Conservation (phyloP, 1,140 invertebrate species). For the Agrilus planipennis region DNA sequence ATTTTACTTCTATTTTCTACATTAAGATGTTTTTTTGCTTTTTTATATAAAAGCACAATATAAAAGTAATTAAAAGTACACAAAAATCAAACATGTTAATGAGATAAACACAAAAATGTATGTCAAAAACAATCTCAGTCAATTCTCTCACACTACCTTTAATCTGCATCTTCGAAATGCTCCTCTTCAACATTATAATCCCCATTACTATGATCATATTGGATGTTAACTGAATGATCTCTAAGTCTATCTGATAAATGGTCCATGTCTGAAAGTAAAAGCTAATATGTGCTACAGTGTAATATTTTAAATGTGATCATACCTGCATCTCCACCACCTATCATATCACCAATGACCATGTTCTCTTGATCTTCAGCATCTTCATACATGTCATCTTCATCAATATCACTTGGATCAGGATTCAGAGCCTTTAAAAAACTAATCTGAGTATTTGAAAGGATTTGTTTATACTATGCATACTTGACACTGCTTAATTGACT, state of each 20-base stretch:
- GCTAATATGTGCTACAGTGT: not conserved
- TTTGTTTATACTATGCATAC: slow-evolving; percentile 24
- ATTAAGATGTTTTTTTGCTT: not conserved
- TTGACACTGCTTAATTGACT: slow-evolving; percentile 58
- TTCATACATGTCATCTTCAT: slow-evolving; percentile 27
- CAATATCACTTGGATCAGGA: slow-evolving; percentile 29
- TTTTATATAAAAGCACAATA: slow-evolving; percentile 1
- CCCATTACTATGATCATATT: slow-evolving; percentile 18
- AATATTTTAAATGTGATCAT: slow-evolving; percentile 2
- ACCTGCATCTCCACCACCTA: slow-evolving; percentile 26
- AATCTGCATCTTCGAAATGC: slow-evolving; percentile 32
- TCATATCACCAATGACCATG: slow-evolving; percentile 18
- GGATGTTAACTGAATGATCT: slow-evolving; percentile 17
- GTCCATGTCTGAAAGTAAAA: slow-evolving; percentile 18
- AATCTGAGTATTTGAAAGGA: not conserved
- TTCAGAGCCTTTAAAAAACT: slow-evolving; percentile 29
- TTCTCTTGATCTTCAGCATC: slow-evolving; percentile 19
- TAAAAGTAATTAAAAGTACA: not conserved
- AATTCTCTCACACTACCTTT: slow-evolving; percentile 11
- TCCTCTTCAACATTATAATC: slow-evolving; percentile 24
- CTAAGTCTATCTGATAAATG: slow-evolving; percentile 20
- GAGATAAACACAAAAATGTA: not conserved
- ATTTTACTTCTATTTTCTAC: not conserved
- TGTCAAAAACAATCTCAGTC: slow-evolving; percentile 1
- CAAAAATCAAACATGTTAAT: not conserved